A percentile compares a stretch with the other conserved stretches of the same genome.
Conservation (phyloP, 2,113 vertebrate species). For the Pardalotus punctatus region DNA sequence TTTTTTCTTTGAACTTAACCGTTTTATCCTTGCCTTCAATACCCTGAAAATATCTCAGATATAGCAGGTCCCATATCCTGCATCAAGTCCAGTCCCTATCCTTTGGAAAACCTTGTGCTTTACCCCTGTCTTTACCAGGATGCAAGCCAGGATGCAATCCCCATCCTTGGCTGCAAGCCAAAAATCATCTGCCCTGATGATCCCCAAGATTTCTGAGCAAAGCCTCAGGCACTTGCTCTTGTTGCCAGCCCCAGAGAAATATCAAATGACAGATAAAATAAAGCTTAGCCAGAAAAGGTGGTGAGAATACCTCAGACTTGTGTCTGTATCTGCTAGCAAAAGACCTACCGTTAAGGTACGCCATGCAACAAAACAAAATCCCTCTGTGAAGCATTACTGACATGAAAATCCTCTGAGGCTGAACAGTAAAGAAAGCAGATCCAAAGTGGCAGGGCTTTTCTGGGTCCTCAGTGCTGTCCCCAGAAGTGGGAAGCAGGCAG, state of each 20-base stretch:
- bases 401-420: not conserved
- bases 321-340: not conserved
- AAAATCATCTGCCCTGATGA: not conserved
- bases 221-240: not conserved
- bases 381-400: not conserved
- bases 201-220: not conserved
- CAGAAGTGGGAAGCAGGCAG: not conserved
- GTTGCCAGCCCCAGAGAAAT: not conserved
- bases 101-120: not conserved
- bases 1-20: conserved; percentile 30
- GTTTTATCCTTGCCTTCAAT: conserved; percentile 15
- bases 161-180: not conserved
- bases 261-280: not conserved
- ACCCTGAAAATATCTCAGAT: not conserved
- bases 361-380: not conserved
- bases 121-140: not conserved
- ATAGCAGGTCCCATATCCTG: not conserved
- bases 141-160: not conserved
- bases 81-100: not conserved
- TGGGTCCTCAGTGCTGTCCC: accelerated
- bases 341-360: not conserved
- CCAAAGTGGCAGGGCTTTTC: not conserved
- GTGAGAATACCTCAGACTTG: not conserved
- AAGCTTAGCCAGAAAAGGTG: not conserved
- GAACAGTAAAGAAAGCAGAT: not conserved